Conservation (phyloP, 2,888 invertebrate genomes). For the Nemoura dubitans region DNA sequence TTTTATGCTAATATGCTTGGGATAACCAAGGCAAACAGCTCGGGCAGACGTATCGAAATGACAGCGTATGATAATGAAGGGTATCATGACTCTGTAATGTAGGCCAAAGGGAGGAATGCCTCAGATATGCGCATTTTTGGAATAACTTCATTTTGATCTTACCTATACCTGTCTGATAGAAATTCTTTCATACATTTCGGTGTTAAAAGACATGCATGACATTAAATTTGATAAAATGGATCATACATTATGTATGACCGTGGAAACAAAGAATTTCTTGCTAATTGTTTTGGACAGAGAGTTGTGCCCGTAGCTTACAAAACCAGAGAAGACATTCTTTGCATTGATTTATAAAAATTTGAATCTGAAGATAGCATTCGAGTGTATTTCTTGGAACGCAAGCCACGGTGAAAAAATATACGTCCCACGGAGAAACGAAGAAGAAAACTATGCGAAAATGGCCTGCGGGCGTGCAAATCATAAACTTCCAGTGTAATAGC, state of each 20-base stretch:
- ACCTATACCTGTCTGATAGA: neutral
- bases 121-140: neutral
- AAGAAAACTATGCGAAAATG: neutral
- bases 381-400: neutral
- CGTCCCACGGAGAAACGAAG: neutral
- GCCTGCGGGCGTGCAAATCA: neutral
- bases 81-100: neutral
- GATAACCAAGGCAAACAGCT: neutral
- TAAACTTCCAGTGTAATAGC: neutral
- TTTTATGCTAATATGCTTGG: neutral
- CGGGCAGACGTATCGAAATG: neutral
- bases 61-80: neutral
- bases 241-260: neutral
- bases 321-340: neutral
- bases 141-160: neutral
- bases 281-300: neutral
- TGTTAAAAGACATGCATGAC: neutral
- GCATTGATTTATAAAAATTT: neutral
- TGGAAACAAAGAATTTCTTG: neutral
- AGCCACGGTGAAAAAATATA: neutral
- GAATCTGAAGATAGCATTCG: neutral
- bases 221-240: neutral
- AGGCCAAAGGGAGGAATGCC: slow-evolving; percentile 1
- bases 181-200: neutral
- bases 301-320: neutral